phyloP scores from a whole-genome alignment of 92 coral and sea anemone genomes.

The Epizoanthus fatuus region DNA sequence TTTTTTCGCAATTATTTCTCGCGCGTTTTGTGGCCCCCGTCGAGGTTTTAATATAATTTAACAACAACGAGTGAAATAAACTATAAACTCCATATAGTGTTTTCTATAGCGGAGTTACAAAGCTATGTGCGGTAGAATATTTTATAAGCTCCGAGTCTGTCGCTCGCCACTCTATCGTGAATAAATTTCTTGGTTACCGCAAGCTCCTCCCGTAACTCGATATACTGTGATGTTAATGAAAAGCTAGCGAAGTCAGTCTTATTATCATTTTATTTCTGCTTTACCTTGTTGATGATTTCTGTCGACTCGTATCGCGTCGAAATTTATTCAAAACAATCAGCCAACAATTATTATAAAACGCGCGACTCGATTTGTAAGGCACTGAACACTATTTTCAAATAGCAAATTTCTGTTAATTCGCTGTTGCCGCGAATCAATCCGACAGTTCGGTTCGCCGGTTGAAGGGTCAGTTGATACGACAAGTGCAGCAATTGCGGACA shows the following conservation, averaged over 20 bases:
- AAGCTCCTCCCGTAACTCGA: neutral
- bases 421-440: neutral
- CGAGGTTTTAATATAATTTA: constrained; percentile 27
- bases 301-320: constrained; percentile 6
- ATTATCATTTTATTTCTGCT: neutral
- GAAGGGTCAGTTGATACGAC: neutral
- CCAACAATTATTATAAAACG: constrained; percentile 15
- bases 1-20: constrained; percentile 16
- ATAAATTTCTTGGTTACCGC: neutral
- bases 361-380: constrained; percentile 13
- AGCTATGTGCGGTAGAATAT: constrained; percentile 17
- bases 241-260: neutral
- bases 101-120: constrained; percentile 18
- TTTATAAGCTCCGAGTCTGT: neutral
- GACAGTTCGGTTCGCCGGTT: neutral
- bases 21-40: constrained; percentile 6
- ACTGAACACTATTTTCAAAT: constrained; percentile 1
- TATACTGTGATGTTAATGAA: constrained; percentile 4
- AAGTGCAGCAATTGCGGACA: neutral
- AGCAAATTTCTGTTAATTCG: neutral
- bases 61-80: neutral
- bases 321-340: constrained; percentile 40
- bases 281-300: constrained; percentile 7
- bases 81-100: neutral
- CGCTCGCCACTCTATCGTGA: neutral